Evolutionary conservation across 1,140 invertebrate species (phyloP), one percentile per base, ranked within the genome.

Genomic region (Drosophila mayri): DNA sequence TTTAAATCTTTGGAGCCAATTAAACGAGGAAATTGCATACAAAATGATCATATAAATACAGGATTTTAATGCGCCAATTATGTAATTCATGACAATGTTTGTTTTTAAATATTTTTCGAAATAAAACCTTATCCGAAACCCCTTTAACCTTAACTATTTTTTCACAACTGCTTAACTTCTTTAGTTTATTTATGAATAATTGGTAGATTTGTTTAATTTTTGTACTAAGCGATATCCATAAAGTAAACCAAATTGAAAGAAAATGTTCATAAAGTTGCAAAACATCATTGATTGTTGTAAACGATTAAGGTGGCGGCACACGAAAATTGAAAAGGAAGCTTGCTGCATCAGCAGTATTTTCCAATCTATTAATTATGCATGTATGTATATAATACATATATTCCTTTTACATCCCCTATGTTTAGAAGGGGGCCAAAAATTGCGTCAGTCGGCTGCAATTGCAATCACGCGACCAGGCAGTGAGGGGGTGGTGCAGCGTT

Each of bases 371-470:
- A 60, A 64, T 61, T 61, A 61, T 63, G 18, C 9, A 64, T 25
- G 9, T 7, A 55, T 22, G 2, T 20, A 25, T 22, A 2, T 38
- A 52, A 25, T 20, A 30, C 3, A 7, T 20, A 37, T 38, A 30
- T 38, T 20, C 18, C 49, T 44, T 55, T 40, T 50, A 37, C 37
- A 49, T 67, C 38, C 64, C 44, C 22, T 37, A 55, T 55, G 52
- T 40, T 28, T 16, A 70, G 64, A 35, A 67, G 38, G 38, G 66
- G 40, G 63, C 61, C 35, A 59, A 41, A 37, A 32, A 75, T 88
- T 87, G 86, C 79, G 72, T 77, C 79, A 87, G 67, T 66, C 25
- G 72, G 71, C 81, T 70, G 83, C 74, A 60, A 81, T 46, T 54
- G 74, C 63, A 65, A 81, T 73, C 50, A 73, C 52, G 68, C 25